Evolutionary conservation across 2,888 invertebrate genomes (phyloP).

Genomic region (Vandiemenella viatica): DNA sequence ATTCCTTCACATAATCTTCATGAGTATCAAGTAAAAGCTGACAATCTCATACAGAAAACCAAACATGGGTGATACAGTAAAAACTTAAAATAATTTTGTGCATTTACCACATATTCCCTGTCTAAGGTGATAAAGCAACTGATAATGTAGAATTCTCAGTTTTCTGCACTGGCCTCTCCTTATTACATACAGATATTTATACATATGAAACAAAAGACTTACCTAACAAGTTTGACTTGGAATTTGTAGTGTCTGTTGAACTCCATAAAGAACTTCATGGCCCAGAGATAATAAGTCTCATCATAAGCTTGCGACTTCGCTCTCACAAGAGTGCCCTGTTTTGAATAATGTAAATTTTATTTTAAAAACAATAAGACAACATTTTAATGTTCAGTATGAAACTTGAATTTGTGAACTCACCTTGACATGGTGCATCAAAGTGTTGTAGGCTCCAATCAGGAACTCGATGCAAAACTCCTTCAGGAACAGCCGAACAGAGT

Average conservation of each 20-base stretch:
- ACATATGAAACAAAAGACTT: too few species aligned
- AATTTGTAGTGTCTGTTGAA: slow-evolving; percentile 82
- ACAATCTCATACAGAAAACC: too few species aligned
- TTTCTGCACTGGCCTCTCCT: too few species aligned
- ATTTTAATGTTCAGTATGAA: not conserved
- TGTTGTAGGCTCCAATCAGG: slow-evolving; percentile 82
- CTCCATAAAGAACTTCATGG: slow-evolving; percentile 90
- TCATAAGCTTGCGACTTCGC: slow-evolving; percentile 59
- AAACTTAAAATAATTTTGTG: too few species aligned
- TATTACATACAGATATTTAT: too few species aligned
- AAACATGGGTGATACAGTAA: too few species aligned
- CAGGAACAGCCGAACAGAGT: slow-evolving; percentile 73
- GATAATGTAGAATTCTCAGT: too few species aligned
- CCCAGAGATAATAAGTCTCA: slow-evolving; percentile 89
- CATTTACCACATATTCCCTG: too few species aligned
- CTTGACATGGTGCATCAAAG: slow-evolving; percentile 76
- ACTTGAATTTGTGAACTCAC: slow-evolving; percentile 38
- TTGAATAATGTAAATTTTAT: too few species aligned
- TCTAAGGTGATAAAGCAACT: too few species aligned
- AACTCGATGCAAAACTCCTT: slow-evolving; percentile 92
- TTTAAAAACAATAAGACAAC: not conserved
- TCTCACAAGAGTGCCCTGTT: slow-evolving; percentile 26
- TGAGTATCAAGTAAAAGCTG: too few species aligned
- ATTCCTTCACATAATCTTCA: too few species aligned
- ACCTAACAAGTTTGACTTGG: slow-evolving; percentile 80